A percentile compares a stretch with the other conserved stretches of the same genome.
These are phyloP conservation scores for Halocynthia aurantium DNA, from an alignment of 23 tunicate genomes.

Conservation along the genomic window DNA sequence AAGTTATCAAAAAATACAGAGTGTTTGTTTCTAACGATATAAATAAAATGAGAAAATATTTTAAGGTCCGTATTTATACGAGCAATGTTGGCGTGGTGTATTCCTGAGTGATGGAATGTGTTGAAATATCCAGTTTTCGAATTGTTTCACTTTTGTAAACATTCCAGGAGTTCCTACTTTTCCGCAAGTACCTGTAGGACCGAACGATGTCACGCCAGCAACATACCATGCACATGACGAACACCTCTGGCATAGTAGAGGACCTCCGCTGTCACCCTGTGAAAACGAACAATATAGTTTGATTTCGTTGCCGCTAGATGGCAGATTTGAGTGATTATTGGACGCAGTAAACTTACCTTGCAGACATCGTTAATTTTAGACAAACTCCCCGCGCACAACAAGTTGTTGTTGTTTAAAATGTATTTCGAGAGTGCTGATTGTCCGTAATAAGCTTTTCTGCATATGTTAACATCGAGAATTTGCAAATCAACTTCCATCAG, in stretches of 20 bases:
- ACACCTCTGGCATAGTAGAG: slow-evolving; percentile 20
- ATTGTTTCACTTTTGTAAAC: background rate
- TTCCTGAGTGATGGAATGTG: background rate
- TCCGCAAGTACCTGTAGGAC: background rate
- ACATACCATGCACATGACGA: slow-evolving; percentile 5
- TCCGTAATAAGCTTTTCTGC: too few species aligned
- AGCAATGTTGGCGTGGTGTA: background rate
- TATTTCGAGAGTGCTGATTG: too few species aligned
- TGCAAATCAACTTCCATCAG: too few species aligned
- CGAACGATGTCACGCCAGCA: background rate
- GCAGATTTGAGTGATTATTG: background rate
- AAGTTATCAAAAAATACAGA: too few species aligned
- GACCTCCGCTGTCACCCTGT: slow-evolving; percentile 31
- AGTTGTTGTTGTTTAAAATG: background rate
- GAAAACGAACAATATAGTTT: background rate
- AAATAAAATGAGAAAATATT: background rate
- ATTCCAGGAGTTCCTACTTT: background rate
- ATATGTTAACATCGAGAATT: too few species aligned
- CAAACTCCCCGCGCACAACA: slow-evolving; percentile 1
- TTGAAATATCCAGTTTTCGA: slow-evolving; percentile 1
- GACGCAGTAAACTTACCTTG: background rate
- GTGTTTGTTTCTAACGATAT: background rate
- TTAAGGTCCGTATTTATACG: slow-evolving; percentile 9
- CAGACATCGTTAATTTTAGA: background rate
- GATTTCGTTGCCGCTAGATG: too few species aligned